Percentiles rank a stretch among this genome's conserved stretches.
Evolutionary conservation across 2,797 vertebrate genomes (phyloP).

Genomic region (Gastrophryne carolinensis): DNA sequence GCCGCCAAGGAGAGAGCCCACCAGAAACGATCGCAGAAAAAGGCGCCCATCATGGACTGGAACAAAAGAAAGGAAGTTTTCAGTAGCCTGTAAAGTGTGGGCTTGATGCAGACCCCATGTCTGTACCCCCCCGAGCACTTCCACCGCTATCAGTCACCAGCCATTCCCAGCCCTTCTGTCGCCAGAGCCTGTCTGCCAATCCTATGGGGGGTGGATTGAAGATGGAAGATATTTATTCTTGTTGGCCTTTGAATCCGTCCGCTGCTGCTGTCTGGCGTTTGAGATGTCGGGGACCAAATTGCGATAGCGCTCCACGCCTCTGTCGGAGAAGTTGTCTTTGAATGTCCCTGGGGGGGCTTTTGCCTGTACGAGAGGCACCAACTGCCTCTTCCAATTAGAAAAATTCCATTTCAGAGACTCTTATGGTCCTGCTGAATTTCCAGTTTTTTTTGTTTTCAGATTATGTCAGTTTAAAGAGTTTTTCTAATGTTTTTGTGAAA

Average conservation of each 20-base stretch:
- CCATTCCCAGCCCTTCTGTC: background rate
- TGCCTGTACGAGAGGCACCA: background rate
- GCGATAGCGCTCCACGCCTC: background rate
- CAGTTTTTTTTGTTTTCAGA: slow-evolving; percentile 5
- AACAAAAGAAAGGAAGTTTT: slow-evolving; percentile 97
- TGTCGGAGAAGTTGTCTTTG: background rate
- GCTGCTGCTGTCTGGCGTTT: background rate
- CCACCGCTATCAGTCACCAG: slow-evolving; percentile 1
- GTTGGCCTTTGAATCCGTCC: slow-evolving; percentile 8
- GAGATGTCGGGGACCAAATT: background rate
- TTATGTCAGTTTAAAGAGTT: background rate
- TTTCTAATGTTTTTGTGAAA: slow-evolving; percentile 28
- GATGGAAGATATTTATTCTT: background rate
- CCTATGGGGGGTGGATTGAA: background rate
- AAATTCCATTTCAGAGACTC: slow-evolving; percentile 18
- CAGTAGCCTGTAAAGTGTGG: slow-evolving; percentile 83
- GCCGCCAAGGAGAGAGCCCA: slow-evolving; percentile 86
- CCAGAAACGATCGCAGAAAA: slow-evolving; percentile 86
- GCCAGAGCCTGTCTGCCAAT: background rate
- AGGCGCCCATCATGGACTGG: slow-evolving; percentile 93
- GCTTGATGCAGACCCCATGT: background rate
- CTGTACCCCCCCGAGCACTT: background rate
- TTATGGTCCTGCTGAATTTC: slow-evolving; percentile 29
- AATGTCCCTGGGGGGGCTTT: background rate
- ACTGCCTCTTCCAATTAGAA: background rate